These are phyloP conservation scores for Narcine bancroftii DNA, from an alignment of 2,113 vertebrate genomes.

Conservation along the genomic window DNA sequence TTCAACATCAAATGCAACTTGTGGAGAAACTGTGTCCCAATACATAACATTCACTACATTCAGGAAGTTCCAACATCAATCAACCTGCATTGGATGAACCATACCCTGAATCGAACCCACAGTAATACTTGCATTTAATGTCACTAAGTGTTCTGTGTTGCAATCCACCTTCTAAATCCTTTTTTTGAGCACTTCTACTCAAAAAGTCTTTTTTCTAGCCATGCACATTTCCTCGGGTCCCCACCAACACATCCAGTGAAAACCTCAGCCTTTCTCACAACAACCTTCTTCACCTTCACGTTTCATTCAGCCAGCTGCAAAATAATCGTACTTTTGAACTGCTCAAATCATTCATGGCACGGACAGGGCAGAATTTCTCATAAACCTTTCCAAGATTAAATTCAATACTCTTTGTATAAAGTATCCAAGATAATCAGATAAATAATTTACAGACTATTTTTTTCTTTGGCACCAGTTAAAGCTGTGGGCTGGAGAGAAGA, in stretches of 20 bases:
- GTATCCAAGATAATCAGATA: background rate
- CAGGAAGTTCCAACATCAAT: background rate
- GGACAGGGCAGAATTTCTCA: background rate
- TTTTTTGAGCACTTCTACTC: slow-evolving; percentile 15
- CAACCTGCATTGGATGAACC: background rate
- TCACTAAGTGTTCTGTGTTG: background rate
- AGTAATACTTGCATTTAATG: background rate
- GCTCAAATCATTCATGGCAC: slow-evolving; percentile 7
- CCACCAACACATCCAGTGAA: slow-evolving; percentile 33
- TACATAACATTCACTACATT: background rate
- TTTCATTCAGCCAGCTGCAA: background rate
- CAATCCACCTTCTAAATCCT: background rate
- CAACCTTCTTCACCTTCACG: slow-evolving; percentile 29
- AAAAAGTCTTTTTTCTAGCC: background rate
- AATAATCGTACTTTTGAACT: background rate
- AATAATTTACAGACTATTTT: background rate
- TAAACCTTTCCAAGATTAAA: background rate
- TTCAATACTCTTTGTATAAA: background rate
- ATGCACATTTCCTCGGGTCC: background rate
- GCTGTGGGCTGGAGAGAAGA: background rate
- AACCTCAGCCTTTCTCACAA: slow-evolving; percentile 35
- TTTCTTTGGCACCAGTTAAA: background rate
- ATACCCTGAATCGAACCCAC: background rate
- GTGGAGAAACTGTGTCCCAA: background rate
- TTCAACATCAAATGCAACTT: background rate